Evolutionary conservation across 1,140 invertebrate genomes (phyloP).

Genomic region (Amyelois transitella): DNA sequence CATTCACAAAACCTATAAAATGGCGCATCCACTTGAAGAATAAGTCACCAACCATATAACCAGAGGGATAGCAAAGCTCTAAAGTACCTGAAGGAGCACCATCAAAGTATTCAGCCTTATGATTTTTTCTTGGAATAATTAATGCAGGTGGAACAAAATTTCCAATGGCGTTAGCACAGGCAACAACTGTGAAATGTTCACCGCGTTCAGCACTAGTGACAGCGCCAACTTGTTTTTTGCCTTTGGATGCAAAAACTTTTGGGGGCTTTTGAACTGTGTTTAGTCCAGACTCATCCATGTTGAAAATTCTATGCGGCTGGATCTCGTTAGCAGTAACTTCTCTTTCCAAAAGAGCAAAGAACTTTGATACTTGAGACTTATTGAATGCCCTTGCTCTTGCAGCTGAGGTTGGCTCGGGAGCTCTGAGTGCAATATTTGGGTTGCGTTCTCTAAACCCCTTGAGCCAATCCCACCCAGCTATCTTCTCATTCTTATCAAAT

Average conservation of each 20-base stretch:
- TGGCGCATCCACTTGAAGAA: slow-evolving; percentile 30
- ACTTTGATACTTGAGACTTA: neutral
- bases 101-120: slow-evolving; percentile 42
- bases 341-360: neutral
- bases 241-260: neutral
- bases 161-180: slow-evolving; percentile 39
- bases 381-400: neutral
- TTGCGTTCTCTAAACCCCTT: neutral
- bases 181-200: too few species aligned
- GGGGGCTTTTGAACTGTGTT: neutral
- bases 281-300: neutral
- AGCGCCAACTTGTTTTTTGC: neutral
- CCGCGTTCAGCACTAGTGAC: neutral
- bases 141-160: slow-evolving; percentile 39
- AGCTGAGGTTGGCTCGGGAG: neutral
- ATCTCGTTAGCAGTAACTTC: neutral
- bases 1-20: slow-evolving; percentile 11
- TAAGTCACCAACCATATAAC: slow-evolving; percentile 34
- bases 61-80: slow-evolving; percentile 37
- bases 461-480: neutral
- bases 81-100: slow-evolving; percentile 55
- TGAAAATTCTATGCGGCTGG: neutral
- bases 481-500: neutral
- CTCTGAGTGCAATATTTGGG: neutral
- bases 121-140: slow-evolving; percentile 49